Percentiles rank a stretch among this genome's conserved stretches.
These are phyloP conservation scores for Caenorhabditis wallacei DNA, from an alignment of 2,888 invertebrate genomes.

Conservation along the genomic window DNA sequence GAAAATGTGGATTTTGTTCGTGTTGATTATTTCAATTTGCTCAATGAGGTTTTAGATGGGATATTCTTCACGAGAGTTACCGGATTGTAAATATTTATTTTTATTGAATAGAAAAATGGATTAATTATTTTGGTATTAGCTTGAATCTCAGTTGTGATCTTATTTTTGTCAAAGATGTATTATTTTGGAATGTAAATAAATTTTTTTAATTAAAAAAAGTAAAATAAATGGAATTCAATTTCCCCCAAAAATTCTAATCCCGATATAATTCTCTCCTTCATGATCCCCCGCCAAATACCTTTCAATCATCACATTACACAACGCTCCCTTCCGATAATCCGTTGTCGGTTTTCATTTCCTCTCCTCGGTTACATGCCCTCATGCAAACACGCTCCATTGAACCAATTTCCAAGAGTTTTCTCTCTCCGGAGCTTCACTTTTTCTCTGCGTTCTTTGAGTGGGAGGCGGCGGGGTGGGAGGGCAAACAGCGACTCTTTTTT, in stretches of 20 bases:
- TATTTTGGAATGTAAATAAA: too few relatives aligned
- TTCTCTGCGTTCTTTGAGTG: conserved; percentile 16
- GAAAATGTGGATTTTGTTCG: conserved; percentile 36
- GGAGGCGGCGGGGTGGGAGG: conserved; percentile 2
- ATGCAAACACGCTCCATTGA: conserved; percentile 24
- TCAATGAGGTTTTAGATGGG: conserved; percentile 28
- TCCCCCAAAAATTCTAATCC: not conserved
- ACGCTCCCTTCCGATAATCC: conserved; percentile 13
- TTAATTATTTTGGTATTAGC: not conserved
- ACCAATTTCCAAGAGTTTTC: conserved; percentile 14
- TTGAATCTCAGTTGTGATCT: not conserved
- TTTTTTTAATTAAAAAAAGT: too few relatives aligned
- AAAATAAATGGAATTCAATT: too few relatives aligned
- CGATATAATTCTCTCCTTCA: not conserved
- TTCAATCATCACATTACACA: conserved; percentile 32
- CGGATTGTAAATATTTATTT: conserved; percentile 25
- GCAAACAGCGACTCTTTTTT: conserved; percentile 23
- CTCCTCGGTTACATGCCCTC: conserved; percentile 1
- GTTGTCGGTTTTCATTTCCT: conserved; percentile 6
- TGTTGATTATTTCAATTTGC: conserved; percentile 17
- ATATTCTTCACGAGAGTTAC: conserved; percentile 45
- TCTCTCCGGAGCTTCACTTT: conserved; percentile 1
- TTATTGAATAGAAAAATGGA: too few relatives aligned
- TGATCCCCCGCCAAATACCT: conserved; percentile 7
- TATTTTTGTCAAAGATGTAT: too few relatives aligned